Conservation (phyloP, 2,113 vertebrate genomes). For the Malurus melanocephalus region DNA sequence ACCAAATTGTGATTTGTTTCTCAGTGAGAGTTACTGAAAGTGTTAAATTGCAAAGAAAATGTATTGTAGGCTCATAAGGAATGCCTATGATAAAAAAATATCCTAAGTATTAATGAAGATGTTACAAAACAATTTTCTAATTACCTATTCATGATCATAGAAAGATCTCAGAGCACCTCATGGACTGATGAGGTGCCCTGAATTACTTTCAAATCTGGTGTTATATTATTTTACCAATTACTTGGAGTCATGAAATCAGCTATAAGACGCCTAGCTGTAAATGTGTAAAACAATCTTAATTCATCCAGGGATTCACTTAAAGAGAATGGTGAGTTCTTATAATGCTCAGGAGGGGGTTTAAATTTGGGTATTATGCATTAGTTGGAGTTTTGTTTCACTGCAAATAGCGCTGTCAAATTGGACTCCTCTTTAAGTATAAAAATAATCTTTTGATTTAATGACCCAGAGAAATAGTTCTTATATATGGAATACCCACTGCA, state of each 20-base stretch:
- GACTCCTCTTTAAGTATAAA: not conserved
- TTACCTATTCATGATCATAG: not conserved
- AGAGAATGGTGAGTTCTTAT: not conserved
- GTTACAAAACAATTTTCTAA: not conserved
- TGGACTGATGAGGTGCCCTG: not conserved
- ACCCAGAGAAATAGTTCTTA: not conserved
- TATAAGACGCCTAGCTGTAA: not conserved
- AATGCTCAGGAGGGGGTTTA: not conserved
- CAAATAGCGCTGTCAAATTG: not conserved
- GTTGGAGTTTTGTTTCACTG: not conserved
- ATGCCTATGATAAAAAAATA: not conserved
- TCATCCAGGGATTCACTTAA: not conserved
- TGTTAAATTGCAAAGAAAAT: not conserved
- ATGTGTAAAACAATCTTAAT: not conserved
- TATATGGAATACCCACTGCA: not conserved
- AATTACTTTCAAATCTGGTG: not conserved
- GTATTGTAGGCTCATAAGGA: not conserved
- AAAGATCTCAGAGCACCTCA: not conserved
- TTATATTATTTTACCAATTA: not conserved
- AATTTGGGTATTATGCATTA: not conserved
- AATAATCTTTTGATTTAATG: not conserved
- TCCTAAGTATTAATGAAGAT: not conserved
- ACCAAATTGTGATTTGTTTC: not conserved
- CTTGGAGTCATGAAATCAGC: not conserved
- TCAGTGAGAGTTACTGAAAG: not conserved